Evolutionary conservation across 1,140 invertebrate species (phyloP), one percentile per base, ranked within the genome.

Genomic region (Medauroidea extradentata): DNA sequence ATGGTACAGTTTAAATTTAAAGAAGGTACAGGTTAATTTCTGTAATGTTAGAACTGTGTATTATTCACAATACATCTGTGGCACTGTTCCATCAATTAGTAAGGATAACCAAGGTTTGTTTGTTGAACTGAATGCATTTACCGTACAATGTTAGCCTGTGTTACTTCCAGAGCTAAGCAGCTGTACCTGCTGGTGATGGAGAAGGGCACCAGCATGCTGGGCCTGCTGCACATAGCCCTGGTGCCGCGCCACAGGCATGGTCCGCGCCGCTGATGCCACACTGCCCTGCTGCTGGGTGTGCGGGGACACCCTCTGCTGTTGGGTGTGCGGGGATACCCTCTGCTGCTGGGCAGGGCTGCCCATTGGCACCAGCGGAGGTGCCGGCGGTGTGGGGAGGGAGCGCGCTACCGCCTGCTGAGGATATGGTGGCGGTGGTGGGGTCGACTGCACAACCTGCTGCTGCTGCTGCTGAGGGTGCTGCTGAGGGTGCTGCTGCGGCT

Each of bases 181-280:
- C n/a, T n/a, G n/a, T n/a, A 73, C 50, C 66, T 67, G 57, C 66
- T 73, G 58, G 39, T 46, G 38, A 23, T 44, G 48, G 13, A 21
- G 23, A 21, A n/a, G n/a, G n/a, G n/a, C n/a, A n/a, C n/a, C n/a
- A n/a, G n/a, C n/a, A n/a, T n/a, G n/a, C n/a, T n/a, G n/a, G n/a
- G n/a, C n/a, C n/a, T 25, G 52, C 11, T 53, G 29, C 13, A 14
- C 21, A 18, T 42, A 21, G 52, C 34, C 21, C n/a, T 41, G 52
- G 14, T 41, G 29, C 2, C 21, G 23, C 21, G 21, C 27, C 11
- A 23, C 46, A 16, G 27, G 8, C 11, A 27, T 16, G 11, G 46
- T 27, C 13, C 46, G 11, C 21, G 27, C 13, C 21, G 46, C 23
- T 16, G 16, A 13, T 16, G 21, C 5, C 11, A 1, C 14, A 8